Base-by-base conservation (phyloP, 2,888 invertebrate genomes). In the Drosophila neoperkinsi region DNA sequence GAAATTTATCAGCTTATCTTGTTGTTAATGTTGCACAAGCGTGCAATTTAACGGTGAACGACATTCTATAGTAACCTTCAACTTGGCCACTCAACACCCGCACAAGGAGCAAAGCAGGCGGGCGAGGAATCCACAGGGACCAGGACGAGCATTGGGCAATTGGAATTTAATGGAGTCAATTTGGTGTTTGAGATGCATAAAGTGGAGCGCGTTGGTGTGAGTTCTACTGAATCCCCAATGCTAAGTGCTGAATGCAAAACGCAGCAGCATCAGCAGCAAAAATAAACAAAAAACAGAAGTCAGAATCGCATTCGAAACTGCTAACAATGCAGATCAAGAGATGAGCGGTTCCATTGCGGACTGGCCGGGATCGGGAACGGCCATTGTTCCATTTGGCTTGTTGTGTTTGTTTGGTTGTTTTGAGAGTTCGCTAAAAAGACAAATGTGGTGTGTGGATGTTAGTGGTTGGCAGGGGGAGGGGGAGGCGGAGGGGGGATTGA, bases 261-360 rank as follows among this genome's bases (percentile, higher is more conserved):
- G 38, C 31, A n/a, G 46, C n/a, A 43, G 41, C 10, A 41, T 21
- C 46, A 25, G 9, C 46, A 25, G 16, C 46, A 9, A 46, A 46
- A 25, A 16, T 43, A 46, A 25, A 64, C 55, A 60, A 50, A 59
- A 71, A 78, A 82, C 76, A 71, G 65, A 69, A 83, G 81, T 78
- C 71, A 65, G 43, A 71, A 70, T 70, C 56, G 56, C 56, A 38
- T 56, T 56, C 34, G 57, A 41, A 30, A n/a, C 41, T 60, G 84
- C 86, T 90, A 90, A 90, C 86, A 87, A 87, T 87, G 86, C 86
- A 87, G 86, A 90, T 87, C 86, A 90, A 87, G 91, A 87, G 86
- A 86, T 86, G 86, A 86, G 82, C 74, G 81, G 74, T 58, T 77
- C 90, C 86, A 88, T 90, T 80, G 83, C 86, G 59, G 55, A 69